A percentile compares a stretch with the other conserved stretches of the same genome.
phyloP scores from a whole-genome alignment of 2,113 vertebrate species.

The Cichladusa arquata region DNA sequence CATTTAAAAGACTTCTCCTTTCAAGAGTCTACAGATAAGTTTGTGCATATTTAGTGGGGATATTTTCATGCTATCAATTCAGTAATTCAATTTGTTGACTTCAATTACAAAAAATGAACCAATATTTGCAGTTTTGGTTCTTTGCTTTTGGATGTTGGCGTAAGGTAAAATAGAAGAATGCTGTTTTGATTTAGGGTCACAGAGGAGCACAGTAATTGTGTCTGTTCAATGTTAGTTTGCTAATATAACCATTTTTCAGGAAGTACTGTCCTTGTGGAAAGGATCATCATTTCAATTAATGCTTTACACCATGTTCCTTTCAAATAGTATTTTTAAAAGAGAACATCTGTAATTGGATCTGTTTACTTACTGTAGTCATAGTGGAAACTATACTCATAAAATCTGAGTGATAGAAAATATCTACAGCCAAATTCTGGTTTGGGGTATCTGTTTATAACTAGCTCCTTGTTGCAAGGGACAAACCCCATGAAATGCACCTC shows the following conservation, averaged over 20 bases:
- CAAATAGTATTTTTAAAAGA: background rate
- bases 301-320: background rate
- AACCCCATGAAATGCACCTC: background rate
- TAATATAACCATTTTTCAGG: background rate
- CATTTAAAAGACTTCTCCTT: background rate
- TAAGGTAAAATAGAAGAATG: background rate
- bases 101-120: background rate
- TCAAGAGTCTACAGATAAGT: background rate
- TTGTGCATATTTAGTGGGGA: background rate
- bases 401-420: background rate
- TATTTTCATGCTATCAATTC: background rate
- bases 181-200: background rate
- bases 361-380: background rate
- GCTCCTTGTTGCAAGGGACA: background rate
- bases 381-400: background rate
- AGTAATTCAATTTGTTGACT: background rate
- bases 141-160: background rate
- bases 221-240: background rate
- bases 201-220: background rate
- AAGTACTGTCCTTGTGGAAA: background rate
- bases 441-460: background rate
- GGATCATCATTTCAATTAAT: background rate
- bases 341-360: background rate
- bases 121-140: background rate
- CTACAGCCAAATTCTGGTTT: background rate